Evolutionary conservation across 1,140 invertebrate species (phyloP).

Genomic region (Paraescarpia echinospica): DNA sequence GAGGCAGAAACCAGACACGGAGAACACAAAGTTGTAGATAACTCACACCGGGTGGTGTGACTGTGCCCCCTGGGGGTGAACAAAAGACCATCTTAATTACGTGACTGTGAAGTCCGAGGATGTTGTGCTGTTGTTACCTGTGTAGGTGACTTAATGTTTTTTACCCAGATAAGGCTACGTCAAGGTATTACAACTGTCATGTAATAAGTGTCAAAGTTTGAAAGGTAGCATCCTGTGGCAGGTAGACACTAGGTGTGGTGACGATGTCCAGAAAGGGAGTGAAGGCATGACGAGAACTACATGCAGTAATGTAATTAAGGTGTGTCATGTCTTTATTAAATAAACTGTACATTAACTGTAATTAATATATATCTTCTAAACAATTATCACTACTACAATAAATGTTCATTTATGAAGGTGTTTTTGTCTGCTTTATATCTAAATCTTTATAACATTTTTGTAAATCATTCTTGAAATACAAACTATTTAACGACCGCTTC

Average conservation of each 20-base stretch:
- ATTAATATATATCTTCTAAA: neutral
- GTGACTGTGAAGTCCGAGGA: neutral
- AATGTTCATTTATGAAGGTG: neutral
- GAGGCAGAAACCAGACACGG: slow-evolving; percentile 16
- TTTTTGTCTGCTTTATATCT: neutral
- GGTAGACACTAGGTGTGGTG: neutral
- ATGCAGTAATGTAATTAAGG: neutral
- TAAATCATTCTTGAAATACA: neutral
- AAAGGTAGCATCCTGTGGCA: too few relatives aligned
- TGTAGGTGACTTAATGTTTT: neutral
- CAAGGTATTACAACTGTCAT: neutral
- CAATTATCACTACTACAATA: neutral
- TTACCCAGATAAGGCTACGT: neutral
- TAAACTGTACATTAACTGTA: neutral
- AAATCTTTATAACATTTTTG: neutral
- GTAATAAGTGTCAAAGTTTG: neutral
- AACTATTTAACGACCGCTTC: neutral
- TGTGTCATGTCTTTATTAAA: neutral
- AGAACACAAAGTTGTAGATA: slow-evolving; percentile 26
- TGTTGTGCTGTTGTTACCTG: neutral
- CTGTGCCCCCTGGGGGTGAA: neutral
- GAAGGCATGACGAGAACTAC: neutral
- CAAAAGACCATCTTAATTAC: neutral
- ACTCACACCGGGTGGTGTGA: neutral
- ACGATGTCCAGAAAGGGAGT: neutral